Evolutionary conservation across 2,797 vertebrate genomes (phyloP).

Genomic region (Allochrocebus solatus): DNA sequence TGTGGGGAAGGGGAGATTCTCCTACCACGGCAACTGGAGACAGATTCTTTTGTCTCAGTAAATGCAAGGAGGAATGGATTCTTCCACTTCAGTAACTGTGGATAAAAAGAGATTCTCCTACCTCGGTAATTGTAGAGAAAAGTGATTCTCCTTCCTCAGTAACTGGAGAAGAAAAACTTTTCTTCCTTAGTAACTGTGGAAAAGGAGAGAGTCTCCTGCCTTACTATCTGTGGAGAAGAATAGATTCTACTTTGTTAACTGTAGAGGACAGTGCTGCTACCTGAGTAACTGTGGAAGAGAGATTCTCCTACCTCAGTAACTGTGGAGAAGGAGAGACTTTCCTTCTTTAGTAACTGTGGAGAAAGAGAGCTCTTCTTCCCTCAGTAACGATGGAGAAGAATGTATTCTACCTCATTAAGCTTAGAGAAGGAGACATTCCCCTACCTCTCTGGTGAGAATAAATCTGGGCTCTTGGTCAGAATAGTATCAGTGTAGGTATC

Average conservation of each 20-base stretch:
- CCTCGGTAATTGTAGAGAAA: background rate
- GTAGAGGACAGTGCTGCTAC: no score
- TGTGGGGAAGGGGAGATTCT: background rate
- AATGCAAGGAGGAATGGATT: no score
- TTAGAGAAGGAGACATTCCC: background rate
- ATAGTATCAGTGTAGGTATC: rapidly evolving
- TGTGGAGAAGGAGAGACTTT: background rate
- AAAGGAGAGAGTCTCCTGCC: background rate
- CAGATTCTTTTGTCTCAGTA: rapidly evolving
- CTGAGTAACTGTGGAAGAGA: no score
- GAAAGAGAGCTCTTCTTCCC: rapidly evolving
- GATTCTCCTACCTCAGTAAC: background rate
- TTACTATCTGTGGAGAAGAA: background rate
- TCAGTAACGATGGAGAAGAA: background rate
- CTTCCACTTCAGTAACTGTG: no score
- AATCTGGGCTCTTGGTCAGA: no score
- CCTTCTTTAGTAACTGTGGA: background rate
- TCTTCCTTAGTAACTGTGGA: background rate
- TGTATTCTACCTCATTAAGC: no score
- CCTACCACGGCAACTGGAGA: background rate
- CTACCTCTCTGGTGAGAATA: background rate
- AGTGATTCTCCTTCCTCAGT: background rate
- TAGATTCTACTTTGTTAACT: background rate
- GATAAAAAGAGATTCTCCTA: background rate
- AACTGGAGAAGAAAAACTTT: background rate